Evolutionary conservation across 2,797 vertebrate genomes (phyloP).

Genomic region (Hemitrygon akajei): DNA sequence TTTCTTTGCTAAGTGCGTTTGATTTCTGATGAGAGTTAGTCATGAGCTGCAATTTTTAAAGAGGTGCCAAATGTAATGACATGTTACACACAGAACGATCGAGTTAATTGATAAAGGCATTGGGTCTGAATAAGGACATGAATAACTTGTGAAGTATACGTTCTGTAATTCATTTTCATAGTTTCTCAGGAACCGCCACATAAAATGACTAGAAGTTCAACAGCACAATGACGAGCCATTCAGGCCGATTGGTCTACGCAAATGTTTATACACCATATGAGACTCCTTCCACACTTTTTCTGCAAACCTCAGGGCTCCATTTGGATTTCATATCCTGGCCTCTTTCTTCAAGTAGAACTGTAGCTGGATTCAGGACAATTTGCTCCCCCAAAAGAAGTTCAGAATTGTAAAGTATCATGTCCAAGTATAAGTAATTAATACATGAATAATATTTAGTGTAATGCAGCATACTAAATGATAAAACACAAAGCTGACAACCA

Average conservation of each 20-base stretch:
- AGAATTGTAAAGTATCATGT: not conserved
- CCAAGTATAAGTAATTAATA: not conserved
- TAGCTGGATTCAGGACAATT: not conserved
- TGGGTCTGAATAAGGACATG: too few species aligned
- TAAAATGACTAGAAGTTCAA: not conserved
- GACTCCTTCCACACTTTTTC: not conserved
- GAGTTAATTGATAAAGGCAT: too few species aligned
- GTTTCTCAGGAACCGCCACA: not conserved
- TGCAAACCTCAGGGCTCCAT: not conserved
- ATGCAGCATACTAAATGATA: not conserved
- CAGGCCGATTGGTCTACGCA: not conserved
- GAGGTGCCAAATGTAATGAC: too few species aligned
- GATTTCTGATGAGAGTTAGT: too few species aligned
- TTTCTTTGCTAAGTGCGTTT: too few species aligned
- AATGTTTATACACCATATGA: not conserved
- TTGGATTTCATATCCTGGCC: not conserved
- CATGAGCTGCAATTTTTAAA: too few species aligned
- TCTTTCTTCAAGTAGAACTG: not conserved
- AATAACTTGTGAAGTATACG: not conserved
- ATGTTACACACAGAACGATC: too few species aligned
- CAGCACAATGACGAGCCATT: not conserved
- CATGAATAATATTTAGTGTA: not conserved
- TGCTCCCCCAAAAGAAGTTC: not conserved
- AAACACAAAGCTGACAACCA: not conserved
- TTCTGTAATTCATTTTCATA: not conserved